Conservation (phyloP, 2,888 invertebrate species). For the Nemapogon koenigi region DNA sequence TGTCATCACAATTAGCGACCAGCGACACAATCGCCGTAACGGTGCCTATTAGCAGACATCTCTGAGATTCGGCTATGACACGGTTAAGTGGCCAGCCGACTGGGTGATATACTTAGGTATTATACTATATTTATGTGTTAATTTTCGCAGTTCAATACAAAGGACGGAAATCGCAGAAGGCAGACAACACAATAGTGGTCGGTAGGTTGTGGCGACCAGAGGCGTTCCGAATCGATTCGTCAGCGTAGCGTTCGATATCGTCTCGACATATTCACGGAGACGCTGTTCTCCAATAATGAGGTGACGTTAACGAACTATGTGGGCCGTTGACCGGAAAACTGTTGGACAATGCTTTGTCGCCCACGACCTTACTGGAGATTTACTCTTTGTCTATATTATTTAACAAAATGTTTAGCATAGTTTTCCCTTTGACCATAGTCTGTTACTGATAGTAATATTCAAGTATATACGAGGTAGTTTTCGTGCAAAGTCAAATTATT, state of each 20-base stretch:
- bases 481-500: too few species aligned
- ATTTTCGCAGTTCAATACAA: conserved; percentile 7
- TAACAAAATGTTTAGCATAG: too few species aligned
- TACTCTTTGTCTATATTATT: too few species aligned
- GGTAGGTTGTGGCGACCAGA: conserved; percentile 23
- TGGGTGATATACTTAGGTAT: too few species aligned
- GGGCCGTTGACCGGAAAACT: conserved; percentile 37
- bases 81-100: conserved; percentile 4
- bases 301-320: conserved; percentile 38
- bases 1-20: conserved; percentile 9
- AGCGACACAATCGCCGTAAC: conserved; percentile 9
- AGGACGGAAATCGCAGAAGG: conserved; percentile 7
- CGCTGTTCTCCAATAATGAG: conserved; percentile 26
- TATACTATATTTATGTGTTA: too few species aligned
- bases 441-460: too few species aligned
- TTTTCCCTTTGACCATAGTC: too few species aligned
- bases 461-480: too few species aligned
- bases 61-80: neutral
- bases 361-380: conserved; percentile 18
- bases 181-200: conserved; percentile 19
- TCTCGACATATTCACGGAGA: conserved; percentile 32
- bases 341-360: conserved; percentile 31
- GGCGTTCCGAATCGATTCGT: conserved; percentile 43
- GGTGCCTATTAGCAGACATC: conserved; percentile 6
- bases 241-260: conserved; percentile 29